Evolutionary conservation across 1,140 invertebrate genomes (phyloP), one percentile per base, ranked within the genome.

Genomic region (Stegodyphus mimosarum): DNA sequence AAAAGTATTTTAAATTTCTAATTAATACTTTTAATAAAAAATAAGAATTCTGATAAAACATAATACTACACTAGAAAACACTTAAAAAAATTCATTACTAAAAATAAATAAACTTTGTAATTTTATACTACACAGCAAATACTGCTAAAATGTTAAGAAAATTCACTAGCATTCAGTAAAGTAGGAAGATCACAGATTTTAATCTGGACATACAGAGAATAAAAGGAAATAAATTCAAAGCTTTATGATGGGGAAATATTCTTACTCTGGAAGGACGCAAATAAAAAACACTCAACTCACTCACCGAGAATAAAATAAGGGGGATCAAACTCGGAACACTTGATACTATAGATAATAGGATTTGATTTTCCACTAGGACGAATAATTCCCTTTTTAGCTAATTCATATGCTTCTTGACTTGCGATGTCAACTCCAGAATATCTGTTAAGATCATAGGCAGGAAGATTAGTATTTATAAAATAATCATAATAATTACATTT

Each of bases 221-320:
- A 10, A 10, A 60, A 60, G 9, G 15, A 60, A 60, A 60, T 60
- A 15, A 60, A 60, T 60, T 60, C 15, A 60, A 60, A 33, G 55
- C 15, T 60, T 1, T 5, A 60, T 60, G 9, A 10, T 60, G 55
- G 1, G 9, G 17, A 1, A 72, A 72, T 18, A 3, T 50, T 9
- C 2, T 11, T 72, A 7, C 9, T 49, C 10, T 51, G 7, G 51
- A 50, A 50, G 10, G 6, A 49, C 2, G 33, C 55, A 5, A 15
- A 10, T 5, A 60, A 9, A 60, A 15, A 15, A 60, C 55, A 10
- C 1, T 60, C 9, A 60, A 5, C 15, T 15, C 15, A 60, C 55
- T 92, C 92, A 95, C 95, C 95, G 89, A 99, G 89, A n/a, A 94
- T 95, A 89, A 99, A 98, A 88, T 95, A 91, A 5, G 97, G 97